Evolutionary conservation across 2,888 invertebrate species (phyloP), one percentile per base, ranked within the genome.

Genomic region (Chironomus tentans): DNA sequence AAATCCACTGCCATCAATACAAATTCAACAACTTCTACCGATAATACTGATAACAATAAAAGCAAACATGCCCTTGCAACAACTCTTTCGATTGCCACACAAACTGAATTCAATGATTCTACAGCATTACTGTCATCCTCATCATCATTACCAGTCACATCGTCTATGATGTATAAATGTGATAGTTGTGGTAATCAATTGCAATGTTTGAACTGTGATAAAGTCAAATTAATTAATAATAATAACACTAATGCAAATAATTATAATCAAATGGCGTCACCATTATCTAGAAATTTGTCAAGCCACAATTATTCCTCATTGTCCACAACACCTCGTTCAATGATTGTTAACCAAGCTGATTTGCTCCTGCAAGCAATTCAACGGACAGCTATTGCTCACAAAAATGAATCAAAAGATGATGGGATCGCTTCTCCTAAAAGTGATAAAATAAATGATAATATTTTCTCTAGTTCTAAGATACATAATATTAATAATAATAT

Each of bases 301-400:
- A 68, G 15, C 38, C n/a, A 28, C n/a, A 5, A n/a, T 28, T 15
- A 28, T 12, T 38, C 5, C n/a, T 22, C 13, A 56, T 15, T n/a
- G 4, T 65, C 65, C 10, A 22, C 65, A 21, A 22, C 24, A 13
- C 18, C 22, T n/a, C 2, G 65, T 13, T 68, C 83, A 4, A 69
- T 76, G 76, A 61, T 50, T 22, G 56, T 28, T 7, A 86, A 85
- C 80, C 87, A 86, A 79, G 87, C 86, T 15, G 87, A 88, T 79
- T 81, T 86, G 73, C 79, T 88, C 77, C 80, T 88, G 76, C 87
- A 87, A 78, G 88, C 88, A 75, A 87, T 88, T 78, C 83, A 88
- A 79, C 82, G 87, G 46, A 85, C 86, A 75, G 85, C 84, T 78
- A 83, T 82, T 78, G 83, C 84, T 71, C 81, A 81, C 77, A 82